Conservation (phyloP, 2,797 vertebrate genomes). For the Nyctalus aviator region DNA sequence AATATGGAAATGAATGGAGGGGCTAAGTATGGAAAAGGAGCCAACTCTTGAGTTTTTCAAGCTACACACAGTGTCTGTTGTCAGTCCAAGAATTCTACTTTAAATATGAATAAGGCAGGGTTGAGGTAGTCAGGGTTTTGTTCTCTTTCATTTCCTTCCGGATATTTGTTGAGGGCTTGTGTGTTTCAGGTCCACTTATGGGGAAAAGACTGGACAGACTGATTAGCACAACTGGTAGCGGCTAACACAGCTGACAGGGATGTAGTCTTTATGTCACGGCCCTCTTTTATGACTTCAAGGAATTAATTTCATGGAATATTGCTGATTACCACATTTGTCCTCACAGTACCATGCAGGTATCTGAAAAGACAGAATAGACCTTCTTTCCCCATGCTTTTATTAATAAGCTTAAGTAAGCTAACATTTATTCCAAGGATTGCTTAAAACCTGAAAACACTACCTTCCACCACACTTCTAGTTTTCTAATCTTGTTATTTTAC, state of each 20-base stretch:
- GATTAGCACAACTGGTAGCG: background rate
- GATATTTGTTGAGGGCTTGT: background rate
- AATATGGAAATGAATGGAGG: background rate
- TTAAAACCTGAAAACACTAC: conserved; percentile 15
- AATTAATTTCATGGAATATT: conserved; percentile 25
- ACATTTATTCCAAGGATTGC: background rate
- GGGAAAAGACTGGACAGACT: background rate
- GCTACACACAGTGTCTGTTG: background rate
- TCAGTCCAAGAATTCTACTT: background rate
- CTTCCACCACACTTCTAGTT: background rate
- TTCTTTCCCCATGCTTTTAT: conserved; percentile 30
- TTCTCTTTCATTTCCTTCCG: background rate
- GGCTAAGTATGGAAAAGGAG: background rate
- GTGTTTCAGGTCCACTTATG: background rate
- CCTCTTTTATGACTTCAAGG: conserved; percentile 8
- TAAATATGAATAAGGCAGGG: background rate
- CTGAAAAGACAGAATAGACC: background rate
- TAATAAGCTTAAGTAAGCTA: conserved; percentile 29
- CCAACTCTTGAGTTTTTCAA: background rate
- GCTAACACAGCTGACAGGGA: background rate
- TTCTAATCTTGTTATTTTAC: background rate
- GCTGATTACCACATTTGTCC: background rate
- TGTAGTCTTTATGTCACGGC: background rate
- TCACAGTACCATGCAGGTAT: background rate
- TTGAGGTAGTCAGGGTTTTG: background rate